These are phyloP conservation scores for Ctenopoma kingsleyae DNA, from an alignment of 2,797 vertebrate species.

Conservation along the genomic window DNA sequence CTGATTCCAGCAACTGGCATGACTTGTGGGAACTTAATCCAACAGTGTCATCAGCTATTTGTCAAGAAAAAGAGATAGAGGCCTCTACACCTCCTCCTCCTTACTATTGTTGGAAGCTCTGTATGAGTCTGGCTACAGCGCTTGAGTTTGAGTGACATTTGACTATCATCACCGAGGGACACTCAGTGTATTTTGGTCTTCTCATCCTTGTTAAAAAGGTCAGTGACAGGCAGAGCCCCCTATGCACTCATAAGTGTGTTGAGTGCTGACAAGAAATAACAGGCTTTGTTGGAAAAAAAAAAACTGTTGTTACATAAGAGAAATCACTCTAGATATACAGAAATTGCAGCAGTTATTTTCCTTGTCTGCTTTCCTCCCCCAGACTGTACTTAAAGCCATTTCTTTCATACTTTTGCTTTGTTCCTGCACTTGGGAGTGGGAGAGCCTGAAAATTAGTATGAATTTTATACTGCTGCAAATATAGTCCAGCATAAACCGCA, in stretches of 20 bases:
- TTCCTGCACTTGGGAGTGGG: slow-evolving; percentile 48
- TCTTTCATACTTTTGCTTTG: slow-evolving; percentile 58
- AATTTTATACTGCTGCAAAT: slow-evolving; percentile 45
- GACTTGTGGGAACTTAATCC: slow-evolving; percentile 73
- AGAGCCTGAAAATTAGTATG: slow-evolving; percentile 59
- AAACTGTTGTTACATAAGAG: slow-evolving; percentile 55
- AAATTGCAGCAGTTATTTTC: slow-evolving; percentile 65
- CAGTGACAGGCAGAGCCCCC: slow-evolving; percentile 45
- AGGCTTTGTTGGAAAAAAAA: slow-evolving; percentile 36
- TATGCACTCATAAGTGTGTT: slow-evolving; percentile 37
- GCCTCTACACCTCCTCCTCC: slow-evolving; percentile 38
- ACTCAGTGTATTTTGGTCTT: slow-evolving; percentile 52
- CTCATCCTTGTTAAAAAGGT: slow-evolving; percentile 65
- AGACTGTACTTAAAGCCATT: slow-evolving; percentile 61
- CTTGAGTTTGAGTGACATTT: slow-evolving; percentile 68
- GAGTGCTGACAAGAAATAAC: slow-evolving; percentile 59
- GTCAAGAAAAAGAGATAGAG: slow-evolving; percentile 53
- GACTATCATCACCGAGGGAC: slow-evolving; percentile 49
- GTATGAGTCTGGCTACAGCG: slow-evolving; percentile 39
- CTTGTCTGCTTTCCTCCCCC: slow-evolving; percentile 59
- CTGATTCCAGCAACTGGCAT: slow-evolving; percentile 71
- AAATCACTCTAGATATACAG: slow-evolving; percentile 56
- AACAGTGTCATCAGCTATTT: slow-evolving; percentile 73
- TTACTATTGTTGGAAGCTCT: slow-evolving; percentile 53
- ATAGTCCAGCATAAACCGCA: slow-evolving; percentile 55